Percentiles rank a stretch among this genome's conserved stretches.
Conservation (phyloP, 2,797 vertebrate genomes). For the Sternotherus odoratus region DNA sequence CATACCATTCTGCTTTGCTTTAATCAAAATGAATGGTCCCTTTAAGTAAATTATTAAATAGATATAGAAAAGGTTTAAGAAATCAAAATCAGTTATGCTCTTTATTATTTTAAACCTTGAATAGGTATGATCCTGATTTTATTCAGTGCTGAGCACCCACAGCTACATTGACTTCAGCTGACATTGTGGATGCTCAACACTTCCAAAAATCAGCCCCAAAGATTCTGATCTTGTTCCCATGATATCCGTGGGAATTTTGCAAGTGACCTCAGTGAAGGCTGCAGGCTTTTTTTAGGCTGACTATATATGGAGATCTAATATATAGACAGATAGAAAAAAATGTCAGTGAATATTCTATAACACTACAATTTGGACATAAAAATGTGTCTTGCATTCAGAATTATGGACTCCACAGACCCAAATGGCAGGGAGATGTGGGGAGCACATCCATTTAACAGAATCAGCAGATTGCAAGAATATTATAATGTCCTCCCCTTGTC, state of each 20-base stretch:
- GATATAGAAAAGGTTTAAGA: not conserved
- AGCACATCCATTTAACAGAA: not conserved
- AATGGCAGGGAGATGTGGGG: not conserved
- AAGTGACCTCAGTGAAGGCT: not conserved
- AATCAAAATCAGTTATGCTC: not conserved
- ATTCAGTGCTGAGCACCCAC: not conserved
- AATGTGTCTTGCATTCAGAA: not conserved
- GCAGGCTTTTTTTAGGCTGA: not conserved
- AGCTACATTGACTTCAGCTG: fast-evolving
- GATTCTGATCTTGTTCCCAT: not conserved
- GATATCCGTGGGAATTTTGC: not conserved
- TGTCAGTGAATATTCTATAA: not conserved
- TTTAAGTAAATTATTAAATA: not conserved
- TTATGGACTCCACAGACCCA: not conserved
- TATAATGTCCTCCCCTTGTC: not conserved
- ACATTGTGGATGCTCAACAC: not conserved
- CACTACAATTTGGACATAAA: not conserved
- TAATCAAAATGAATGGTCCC: too few relatives aligned
- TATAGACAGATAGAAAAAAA: not conserved
- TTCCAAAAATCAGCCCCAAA: not conserved
- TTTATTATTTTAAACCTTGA: not conserved
- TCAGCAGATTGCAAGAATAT: not conserved
- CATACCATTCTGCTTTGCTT: too few relatives aligned
- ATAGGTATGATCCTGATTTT: not conserved
- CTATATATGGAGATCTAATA: not conserved